Base-by-base conservation (phyloP, 2,888 invertebrate species). In the Cheilosia pagana region DNA sequence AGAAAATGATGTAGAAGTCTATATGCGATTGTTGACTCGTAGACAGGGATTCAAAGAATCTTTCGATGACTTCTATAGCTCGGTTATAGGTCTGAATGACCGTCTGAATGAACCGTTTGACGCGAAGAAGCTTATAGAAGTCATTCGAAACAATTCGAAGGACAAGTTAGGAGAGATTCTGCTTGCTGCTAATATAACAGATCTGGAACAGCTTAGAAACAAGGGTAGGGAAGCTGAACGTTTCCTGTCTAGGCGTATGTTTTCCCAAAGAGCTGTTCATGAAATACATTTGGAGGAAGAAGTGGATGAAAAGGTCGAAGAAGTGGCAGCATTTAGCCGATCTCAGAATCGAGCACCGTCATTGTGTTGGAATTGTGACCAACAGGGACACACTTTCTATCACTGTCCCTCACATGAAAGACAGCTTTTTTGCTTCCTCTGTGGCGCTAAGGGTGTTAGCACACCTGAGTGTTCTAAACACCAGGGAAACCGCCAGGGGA, bases 391-490 rank as follows among this genome's bases (percentile, higher is more conserved):
- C 23, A 41, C 59, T 4, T 59, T 59, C 23, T 59, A 59, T 6
- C 23, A 5, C 12, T 50, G 50, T 23, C 50, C 10, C 7, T 50
- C 50, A 19, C 50, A 23, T 3, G 5, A 50, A 21, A 0, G 52
- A 25, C 23, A 31, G n/a, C n/a, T 65, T 1, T 65, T 65, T 14
- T 65, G 65, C 7, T 52, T 65, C 10, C 25, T 52, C 3, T 65
- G 65, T 10, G 50, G 65, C 2, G 39, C 21, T 1, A 65, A 65
- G 3, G 52, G 41, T 6, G 25, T 65, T 2, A 53, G 14, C 2
- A 52, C 65, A 1, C 10, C 16, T 4, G 41, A 65, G 10, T 65
- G 52, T 8, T 5, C 23, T 1, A 65, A 65, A 12, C 65, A 65
- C 5, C 6, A 39, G 52, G 41, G 23, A 65, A 65, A 65, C 41